phyloP scores from a whole-genome alignment of 1,140 invertebrate genomes.

The Brachystomella parvula region DNA sequence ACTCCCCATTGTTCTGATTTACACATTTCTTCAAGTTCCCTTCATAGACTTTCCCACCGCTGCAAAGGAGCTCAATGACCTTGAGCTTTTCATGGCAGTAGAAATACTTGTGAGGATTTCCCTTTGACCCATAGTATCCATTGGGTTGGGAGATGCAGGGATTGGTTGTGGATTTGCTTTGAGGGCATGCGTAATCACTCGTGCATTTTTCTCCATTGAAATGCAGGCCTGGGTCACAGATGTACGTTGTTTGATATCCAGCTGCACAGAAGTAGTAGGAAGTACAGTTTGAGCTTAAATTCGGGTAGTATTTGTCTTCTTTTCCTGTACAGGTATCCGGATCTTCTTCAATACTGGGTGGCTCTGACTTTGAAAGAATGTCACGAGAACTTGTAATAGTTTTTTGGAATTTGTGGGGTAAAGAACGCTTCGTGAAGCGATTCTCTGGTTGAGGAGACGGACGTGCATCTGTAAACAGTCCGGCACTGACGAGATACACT shows the following conservation, averaged over 20 bases:
- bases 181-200: constrained; percentile 44
- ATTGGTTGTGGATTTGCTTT: constrained; percentile 40
- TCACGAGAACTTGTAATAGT: background rate
- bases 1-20: background rate
- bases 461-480: too few relatives aligned
- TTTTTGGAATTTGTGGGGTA: too few relatives aligned
- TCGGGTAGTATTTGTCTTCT: constrained; percentile 51
- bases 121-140: constrained; percentile 46
- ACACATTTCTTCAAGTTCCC: constrained; percentile 18
- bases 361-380: background rate
- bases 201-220: constrained; percentile 51
- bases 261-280: constrained; percentile 52
- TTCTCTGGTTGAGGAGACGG: too few relatives aligned
- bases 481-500: too few relatives aligned
- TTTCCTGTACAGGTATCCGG: constrained; percentile 45
- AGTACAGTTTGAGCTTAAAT: constrained; percentile 49
- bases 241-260: constrained; percentile 49
- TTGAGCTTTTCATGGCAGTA: constrained; percentile 51
- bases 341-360: background rate
- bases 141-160: constrained; percentile 47
- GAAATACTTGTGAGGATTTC: constrained; percentile 50
- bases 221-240: constrained; percentile 46
- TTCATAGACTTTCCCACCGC: constrained; percentile 37
- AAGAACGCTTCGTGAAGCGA: too few relatives aligned
- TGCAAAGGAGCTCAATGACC: constrained; percentile 43